phyloP scores from a whole-genome alignment of 1,140 invertebrate species.

The Hyles vespertilio region DNA sequence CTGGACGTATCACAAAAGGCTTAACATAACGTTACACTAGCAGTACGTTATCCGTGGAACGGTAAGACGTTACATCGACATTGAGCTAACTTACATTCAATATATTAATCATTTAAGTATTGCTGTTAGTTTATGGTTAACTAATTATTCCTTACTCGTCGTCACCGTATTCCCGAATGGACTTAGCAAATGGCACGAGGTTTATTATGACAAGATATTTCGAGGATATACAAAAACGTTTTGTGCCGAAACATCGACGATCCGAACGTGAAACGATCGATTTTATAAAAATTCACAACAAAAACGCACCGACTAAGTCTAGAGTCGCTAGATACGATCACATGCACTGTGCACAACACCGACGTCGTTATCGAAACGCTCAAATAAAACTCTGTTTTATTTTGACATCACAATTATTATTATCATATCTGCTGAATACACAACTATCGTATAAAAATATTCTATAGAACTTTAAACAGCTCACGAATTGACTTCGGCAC shows the following conservation, averaged over 20 bases:
- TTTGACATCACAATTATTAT: constrained; percentile 68
- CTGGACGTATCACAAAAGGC: constrained; percentile 72
- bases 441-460: constrained; percentile 62
- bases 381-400: constrained; percentile 76
- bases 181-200: constrained; percentile 65
- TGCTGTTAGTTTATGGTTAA: constrained; percentile 69
- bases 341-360: constrained; percentile 70
- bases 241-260: constrained; percentile 42
- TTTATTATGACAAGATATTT: constrained; percentile 68
- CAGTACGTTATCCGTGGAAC: constrained; percentile 71
- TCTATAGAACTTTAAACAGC: constrained; percentile 46
- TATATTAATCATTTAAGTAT: constrained; percentile 72
- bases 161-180: constrained; percentile 62
- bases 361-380: constrained; percentile 63
- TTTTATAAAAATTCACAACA: constrained; percentile 29
- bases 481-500: constrained; percentile 64
- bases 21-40: constrained; percentile 61
- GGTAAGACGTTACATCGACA: constrained; percentile 68
- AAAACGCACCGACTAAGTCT: constrained; percentile 47
- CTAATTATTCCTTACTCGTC: constrained; percentile 51
- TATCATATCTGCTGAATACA: constrained; percentile 45
- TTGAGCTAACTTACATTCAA: constrained; percentile 74
- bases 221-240: constrained; percentile 18
- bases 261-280: constrained; percentile 41
- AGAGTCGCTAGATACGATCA: constrained; percentile 56